A percentile compares a stretch with the other conserved stretches of the same genome.
Conservation (phyloP, 2,888 invertebrate genomes). For the Dichetophora obliterata region DNA sequence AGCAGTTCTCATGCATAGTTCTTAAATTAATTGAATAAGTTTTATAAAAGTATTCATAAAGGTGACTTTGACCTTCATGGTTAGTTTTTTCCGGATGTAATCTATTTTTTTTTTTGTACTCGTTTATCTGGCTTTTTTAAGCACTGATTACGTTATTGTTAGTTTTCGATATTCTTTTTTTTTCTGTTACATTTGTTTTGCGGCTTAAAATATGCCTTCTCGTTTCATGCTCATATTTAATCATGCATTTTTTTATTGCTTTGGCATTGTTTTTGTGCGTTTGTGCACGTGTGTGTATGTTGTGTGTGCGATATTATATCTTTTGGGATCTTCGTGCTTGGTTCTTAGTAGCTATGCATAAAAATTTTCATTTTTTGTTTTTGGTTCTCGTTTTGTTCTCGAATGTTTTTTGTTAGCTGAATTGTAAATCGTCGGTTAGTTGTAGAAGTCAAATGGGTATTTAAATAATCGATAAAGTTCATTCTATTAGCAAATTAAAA, state of each 20-base stretch:
- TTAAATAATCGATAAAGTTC: too few species aligned
- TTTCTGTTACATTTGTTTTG: constrained; percentile 49
- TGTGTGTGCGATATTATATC: too few species aligned
- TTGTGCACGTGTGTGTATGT: background rate
- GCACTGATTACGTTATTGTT: constrained; percentile 42
- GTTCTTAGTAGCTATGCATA: constrained; percentile 3
- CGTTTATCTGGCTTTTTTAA: background rate
- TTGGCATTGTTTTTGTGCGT: too few species aligned
- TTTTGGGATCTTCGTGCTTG: background rate
- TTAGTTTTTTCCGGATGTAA: background rate
- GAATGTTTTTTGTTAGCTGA: too few species aligned
- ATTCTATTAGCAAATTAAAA: too few species aligned
- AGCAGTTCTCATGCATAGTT: too few species aligned
- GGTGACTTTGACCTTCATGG: background rate
- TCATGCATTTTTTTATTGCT: background rate
- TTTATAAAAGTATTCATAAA: too few species aligned
- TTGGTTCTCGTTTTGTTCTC: background rate
- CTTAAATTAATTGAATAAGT: too few species aligned
- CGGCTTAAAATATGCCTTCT: constrained; percentile 30
- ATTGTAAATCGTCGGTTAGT: background rate
- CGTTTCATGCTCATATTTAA: background rate
- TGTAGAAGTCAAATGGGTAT: too few species aligned
- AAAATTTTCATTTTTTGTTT: constrained; percentile 29
- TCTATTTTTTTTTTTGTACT: constrained; percentile 1
- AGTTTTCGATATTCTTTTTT: constrained; percentile 47